Percentiles rank a stretch among this genome's conserved stretches.
Evolutionary conservation across 2,888 invertebrate genomes (phyloP).

Genomic region (Zootermopsis nevadensis): DNA sequence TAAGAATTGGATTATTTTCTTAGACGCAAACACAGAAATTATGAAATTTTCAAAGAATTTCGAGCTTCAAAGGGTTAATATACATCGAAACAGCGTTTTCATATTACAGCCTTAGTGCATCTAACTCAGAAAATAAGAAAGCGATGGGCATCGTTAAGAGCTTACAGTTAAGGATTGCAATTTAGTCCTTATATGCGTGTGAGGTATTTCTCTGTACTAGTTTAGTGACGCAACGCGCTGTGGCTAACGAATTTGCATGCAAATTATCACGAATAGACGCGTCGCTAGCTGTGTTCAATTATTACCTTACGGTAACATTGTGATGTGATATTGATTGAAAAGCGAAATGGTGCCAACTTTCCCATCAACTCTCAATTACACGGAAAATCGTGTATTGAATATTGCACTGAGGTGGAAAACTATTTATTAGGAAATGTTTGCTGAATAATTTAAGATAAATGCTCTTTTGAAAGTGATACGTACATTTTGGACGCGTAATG

Average conservation of each 20-base stretch:
- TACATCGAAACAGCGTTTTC: no score
- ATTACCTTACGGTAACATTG: conserved; percentile 34
- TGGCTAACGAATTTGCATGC: conserved; percentile 22
- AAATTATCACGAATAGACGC: conserved; percentile 23
- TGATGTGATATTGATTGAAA: conserved; percentile 34
- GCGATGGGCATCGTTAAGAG: no score
- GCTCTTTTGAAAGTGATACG: conserved; percentile 14
- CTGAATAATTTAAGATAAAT: conserved; percentile 30
- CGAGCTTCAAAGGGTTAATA: no score
- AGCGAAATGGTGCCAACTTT: conserved; percentile 39
- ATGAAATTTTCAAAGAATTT: no score
- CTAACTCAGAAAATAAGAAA: no score
- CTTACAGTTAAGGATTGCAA: no score
- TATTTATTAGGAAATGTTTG: conserved; percentile 33
- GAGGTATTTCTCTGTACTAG: no score
- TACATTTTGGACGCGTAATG: conserved; percentile 5
- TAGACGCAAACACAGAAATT: no score
- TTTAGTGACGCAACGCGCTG: conserved; percentile 5
- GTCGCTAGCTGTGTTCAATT: conserved; percentile 29
- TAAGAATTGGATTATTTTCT: no score
- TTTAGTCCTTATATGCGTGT: no score
- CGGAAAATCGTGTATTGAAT: conserved; percentile 34
- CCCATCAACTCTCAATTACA: conserved; percentile 40
- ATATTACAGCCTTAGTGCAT: no score
- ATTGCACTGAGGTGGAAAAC: conserved; percentile 7